Conservation (phyloP, 2,888 invertebrate genomes). For the Melinaea marsaeus region DNA sequence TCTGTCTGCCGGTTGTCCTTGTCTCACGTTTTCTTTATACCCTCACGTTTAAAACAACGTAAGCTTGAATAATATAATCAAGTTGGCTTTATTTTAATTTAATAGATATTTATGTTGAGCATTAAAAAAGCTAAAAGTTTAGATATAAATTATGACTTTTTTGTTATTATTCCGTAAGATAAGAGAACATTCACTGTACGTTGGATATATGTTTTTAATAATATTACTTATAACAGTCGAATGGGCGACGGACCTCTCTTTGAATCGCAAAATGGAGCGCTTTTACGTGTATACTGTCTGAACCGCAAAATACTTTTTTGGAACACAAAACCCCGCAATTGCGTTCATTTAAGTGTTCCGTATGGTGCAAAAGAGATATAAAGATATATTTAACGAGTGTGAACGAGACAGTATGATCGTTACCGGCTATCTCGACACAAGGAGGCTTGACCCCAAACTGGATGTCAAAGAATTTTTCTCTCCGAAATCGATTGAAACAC, state of each 20-base stretch:
- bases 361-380: slow-evolving; percentile 23
- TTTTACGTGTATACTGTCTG: too few relatives aligned
- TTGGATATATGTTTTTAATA: too few relatives aligned
- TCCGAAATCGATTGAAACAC: slow-evolving; percentile 31
- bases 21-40: slow-evolving; percentile 18
- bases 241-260: too few relatives aligned
- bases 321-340: slow-evolving; percentile 32
- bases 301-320: not conserved
- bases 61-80: too few relatives aligned
- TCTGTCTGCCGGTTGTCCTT: slow-evolving; percentile 9
- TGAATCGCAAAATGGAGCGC: too few relatives aligned
- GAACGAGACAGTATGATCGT: slow-evolving; percentile 29
- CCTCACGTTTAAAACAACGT: slow-evolving; percentile 2
- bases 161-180: too few relatives aligned
- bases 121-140: too few relatives aligned
- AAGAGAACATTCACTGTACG: too few relatives aligned
- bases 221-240: too few relatives aligned
- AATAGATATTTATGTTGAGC: too few relatives aligned
- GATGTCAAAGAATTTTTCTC: slow-evolving; percentile 30
- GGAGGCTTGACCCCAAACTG: slow-evolving; percentile 34
- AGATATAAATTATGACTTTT: too few relatives aligned
- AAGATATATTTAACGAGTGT: slow-evolving; percentile 10
- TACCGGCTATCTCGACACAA: slow-evolving; percentile 31
- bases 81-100: too few relatives aligned
- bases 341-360: slow-evolving; percentile 30